Evolutionary conservation across 2,113 vertebrate species (phyloP).

Genomic region (Poecilia latipinna): DNA sequence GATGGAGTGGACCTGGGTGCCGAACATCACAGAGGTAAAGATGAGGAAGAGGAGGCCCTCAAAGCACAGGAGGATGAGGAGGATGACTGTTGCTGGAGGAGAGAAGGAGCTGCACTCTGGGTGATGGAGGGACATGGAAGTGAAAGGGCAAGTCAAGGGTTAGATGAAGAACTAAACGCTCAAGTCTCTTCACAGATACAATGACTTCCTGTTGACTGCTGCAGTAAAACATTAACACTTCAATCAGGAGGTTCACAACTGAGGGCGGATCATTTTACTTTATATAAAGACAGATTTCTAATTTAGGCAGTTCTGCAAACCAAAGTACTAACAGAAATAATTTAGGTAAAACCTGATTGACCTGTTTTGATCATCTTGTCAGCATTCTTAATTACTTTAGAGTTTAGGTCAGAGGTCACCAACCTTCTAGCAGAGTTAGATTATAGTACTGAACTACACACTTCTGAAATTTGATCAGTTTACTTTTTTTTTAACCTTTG

Average conservation of each 20-base stretch:
- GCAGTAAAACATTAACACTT: neutral
- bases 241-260: neutral
- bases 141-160: conserved; percentile 45
- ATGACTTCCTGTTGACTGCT: neutral
- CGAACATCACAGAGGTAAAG: conserved; percentile 99
- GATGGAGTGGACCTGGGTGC: conserved; percentile 99
- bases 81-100: conserved; percentile 95
- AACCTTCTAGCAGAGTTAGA: too few species aligned
- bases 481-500: too few species aligned
- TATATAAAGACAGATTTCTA: too few species aligned
- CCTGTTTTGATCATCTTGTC: too few species aligned
- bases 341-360: too few species aligned
- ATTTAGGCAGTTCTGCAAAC: too few species aligned
- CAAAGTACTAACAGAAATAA: too few species aligned
- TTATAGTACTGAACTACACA: too few species aligned
- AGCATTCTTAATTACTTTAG: too few species aligned
- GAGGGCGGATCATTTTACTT: neutral
- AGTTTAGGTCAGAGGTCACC: too few species aligned
- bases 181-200: neutral
- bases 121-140: conserved; percentile 58
- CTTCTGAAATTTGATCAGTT: too few species aligned
- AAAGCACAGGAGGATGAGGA: conserved; percentile 97
- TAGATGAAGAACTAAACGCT: conserved; percentile 23
- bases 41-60: conserved; percentile 98
- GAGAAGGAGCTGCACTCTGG: conserved; percentile 98